Conservation (phyloP, 2,113 vertebrate genomes). For the Antigone vipio region DNA sequence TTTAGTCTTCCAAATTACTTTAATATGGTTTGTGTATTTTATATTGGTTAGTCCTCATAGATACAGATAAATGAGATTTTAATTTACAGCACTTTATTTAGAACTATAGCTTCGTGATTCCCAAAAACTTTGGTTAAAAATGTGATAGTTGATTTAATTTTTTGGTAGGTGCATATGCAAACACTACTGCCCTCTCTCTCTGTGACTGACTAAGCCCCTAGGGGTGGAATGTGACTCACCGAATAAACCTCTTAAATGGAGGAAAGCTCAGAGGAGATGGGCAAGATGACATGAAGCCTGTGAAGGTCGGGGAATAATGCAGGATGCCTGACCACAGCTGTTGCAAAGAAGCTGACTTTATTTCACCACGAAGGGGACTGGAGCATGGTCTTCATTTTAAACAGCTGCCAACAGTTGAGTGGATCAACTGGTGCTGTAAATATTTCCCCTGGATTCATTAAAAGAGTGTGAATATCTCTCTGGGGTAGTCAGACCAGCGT, state of each 20-base stretch:
- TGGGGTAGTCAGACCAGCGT: neutral
- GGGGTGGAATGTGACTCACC: neutral
- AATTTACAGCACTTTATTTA: neutral
- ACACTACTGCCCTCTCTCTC: neutral
- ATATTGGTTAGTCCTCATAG: neutral
- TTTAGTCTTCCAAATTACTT: neutral
- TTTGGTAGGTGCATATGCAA: neutral
- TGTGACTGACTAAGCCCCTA: neutral
- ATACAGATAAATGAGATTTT: neutral
- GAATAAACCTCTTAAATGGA: neutral
- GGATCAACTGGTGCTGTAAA: neutral
- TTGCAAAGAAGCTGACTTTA: neutral
- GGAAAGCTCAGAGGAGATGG: neutral
- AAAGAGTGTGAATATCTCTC: neutral
- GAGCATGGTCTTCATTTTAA: neutral
- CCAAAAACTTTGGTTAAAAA: neutral
- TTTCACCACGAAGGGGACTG: neutral
- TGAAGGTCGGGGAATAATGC: neutral
- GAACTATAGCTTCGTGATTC: neutral
- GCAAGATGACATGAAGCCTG: neutral
- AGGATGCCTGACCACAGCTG: neutral
- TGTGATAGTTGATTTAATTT: neutral
- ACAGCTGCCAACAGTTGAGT: neutral
- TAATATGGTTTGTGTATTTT: conserved; percentile 5
- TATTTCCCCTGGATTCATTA: neutral